Evolutionary conservation across 2,888 invertebrate genomes (phyloP).

Genomic region (Euplagia quadripunctaria): DNA sequence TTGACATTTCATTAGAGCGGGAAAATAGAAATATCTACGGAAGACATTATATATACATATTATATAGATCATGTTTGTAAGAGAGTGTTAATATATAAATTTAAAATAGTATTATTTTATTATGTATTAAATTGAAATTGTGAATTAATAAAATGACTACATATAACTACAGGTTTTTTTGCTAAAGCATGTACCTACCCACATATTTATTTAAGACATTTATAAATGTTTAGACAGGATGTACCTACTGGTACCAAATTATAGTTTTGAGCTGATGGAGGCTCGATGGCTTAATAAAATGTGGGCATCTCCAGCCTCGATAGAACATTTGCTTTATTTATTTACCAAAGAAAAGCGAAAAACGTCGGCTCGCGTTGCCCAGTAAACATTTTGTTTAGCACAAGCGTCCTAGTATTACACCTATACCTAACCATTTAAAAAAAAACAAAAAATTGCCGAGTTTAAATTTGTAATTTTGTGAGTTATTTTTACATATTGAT

Average conservation of each 20-base stretch:
- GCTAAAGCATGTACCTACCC: background rate
- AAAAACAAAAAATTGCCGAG: too few species aligned
- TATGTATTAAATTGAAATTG: slow-evolving; percentile 1
- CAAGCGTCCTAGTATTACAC: too few species aligned
- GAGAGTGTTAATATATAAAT: background rate
- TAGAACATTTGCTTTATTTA: background rate
- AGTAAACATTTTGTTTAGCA: too few species aligned
- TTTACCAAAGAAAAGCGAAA: background rate
- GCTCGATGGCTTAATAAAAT: too few species aligned
- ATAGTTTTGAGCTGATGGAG: too few species aligned
- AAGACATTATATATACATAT: background rate
- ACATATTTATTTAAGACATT: background rate
- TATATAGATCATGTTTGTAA: slow-evolving; percentile 2
- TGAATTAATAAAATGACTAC: background rate
- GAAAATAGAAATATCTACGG: background rate
- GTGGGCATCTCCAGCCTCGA: background rate
- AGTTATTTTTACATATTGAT: background rate
- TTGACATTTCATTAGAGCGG: background rate
- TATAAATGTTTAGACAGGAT: background rate
- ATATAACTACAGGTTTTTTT: background rate
- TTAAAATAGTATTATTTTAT: slow-evolving; percentile 1
- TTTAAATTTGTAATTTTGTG: too few species aligned
- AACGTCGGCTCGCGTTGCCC: too few species aligned
- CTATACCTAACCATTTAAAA: too few species aligned
- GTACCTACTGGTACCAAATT: too few species aligned